Evolutionary conservation across 1,140 invertebrate species (phyloP).

Genomic region (Drosophila lacertosa): DNA sequence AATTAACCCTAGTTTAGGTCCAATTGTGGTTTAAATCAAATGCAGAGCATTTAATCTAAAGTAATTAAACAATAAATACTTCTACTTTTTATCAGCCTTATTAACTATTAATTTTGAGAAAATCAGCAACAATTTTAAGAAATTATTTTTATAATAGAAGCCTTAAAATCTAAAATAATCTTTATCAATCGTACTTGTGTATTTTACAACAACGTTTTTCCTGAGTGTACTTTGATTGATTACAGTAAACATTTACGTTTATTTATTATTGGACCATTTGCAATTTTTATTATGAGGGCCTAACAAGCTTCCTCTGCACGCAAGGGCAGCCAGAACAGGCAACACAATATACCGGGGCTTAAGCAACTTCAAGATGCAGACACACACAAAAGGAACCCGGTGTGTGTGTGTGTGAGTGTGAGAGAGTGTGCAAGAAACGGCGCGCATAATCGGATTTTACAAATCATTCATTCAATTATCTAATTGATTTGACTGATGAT

Average conservation of each 20-base stretch:
- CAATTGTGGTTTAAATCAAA: background rate
- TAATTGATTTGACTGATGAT: slow-evolving; percentile 81
- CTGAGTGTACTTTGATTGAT: no score
- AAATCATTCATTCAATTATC: slow-evolving; percentile 82
- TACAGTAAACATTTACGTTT: background rate
- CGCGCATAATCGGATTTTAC: slow-evolving; percentile 75
- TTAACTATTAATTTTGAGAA: no score
- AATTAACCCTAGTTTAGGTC: no score
- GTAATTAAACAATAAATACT: no score
- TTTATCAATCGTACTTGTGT: no score
- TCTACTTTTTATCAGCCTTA: no score
- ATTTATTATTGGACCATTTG: slow-evolving; percentile 15
- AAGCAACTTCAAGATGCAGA: slow-evolving; percentile 17
- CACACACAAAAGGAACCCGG: background rate
- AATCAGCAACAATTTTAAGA: no score
- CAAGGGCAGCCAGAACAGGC: slow-evolving; percentile 14
- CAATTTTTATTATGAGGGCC: background rate
- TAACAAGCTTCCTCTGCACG: slow-evolving; percentile 17
- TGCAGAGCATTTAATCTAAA: no score
- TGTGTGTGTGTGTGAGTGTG: background rate
- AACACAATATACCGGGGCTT: background rate
- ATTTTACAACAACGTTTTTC: no score
- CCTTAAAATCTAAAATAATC: no score
- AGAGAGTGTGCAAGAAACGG: slow-evolving; percentile 28
- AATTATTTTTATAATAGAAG: no score